Conservation (phyloP, 2,113 vertebrate species). For the Ellobius talpinus region DNA sequence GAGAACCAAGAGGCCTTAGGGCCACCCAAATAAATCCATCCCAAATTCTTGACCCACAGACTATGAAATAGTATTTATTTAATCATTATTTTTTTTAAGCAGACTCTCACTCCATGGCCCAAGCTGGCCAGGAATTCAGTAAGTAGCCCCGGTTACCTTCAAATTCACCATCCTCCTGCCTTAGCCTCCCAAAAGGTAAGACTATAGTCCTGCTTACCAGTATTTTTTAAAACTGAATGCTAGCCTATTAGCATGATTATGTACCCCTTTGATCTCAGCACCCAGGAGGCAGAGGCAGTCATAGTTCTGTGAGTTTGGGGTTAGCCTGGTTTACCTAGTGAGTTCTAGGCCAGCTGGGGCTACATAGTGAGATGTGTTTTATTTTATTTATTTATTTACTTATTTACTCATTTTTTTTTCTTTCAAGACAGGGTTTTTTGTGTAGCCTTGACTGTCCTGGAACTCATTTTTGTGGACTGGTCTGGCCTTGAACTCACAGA, state of each 20-base stretch:
- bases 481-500: too few species aligned
- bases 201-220: too few species aligned
- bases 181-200: neutral
- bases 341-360: neutral
- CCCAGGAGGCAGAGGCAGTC: neutral
- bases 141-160: neutral
- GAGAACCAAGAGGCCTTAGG: neutral
- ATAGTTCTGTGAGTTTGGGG: neutral
- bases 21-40: neutral
- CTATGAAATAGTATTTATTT: neutral
- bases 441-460: too few species aligned
- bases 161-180: neutral
- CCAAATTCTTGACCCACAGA: constrained; percentile 13
- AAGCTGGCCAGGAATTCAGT: neutral
- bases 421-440: neutral
- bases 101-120: neutral
- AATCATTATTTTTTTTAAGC: neutral
- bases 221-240: neutral
- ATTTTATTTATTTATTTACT: too few species aligned
- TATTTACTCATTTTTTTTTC: neutral
- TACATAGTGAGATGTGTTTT: neutral
- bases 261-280: neutral
- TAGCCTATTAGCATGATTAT: neutral
- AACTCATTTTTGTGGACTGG: too few species aligned
- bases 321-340: neutral